Base-by-base conservation (phyloP, 1,140 invertebrate species). In the Drosophila ficusphila region DNA sequence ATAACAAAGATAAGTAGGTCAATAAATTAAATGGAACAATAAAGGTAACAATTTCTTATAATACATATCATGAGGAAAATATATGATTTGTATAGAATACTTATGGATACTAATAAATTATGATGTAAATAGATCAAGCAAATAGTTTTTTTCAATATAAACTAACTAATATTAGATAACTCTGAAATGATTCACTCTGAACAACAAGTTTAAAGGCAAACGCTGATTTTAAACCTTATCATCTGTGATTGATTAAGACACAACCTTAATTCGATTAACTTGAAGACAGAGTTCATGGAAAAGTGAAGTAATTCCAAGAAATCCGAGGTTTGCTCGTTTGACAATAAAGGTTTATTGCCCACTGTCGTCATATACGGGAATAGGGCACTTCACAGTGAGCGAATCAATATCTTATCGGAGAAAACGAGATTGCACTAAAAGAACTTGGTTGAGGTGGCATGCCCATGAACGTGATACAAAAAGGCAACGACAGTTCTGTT, bases 351-450 rank as follows among this genome's bases (percentile, higher is more conserved):
- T 64, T 64, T 65, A 64, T 48, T 8, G 31, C 4, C 41, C 21
- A 7, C 16, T 46, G 34, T 48, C 14, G 61, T 64, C 42, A 65
- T 46, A 19, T 7, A 38, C 60, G 16, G 57, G 33, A 65, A 65
- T 64, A 65, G 49, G 42, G 25, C 61, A 23, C 23, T 65, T 62
- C 41, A 65, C 11, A 29, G 25, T 48, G 18, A 65, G 5, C 56
- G n/a, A 65, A 64, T 49, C 62, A 65, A 64, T 64, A 65, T 65
- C 62, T 65, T 64, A 65, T 65, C 62, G 14, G 0, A n/a, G 23
- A 0, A 39, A 60, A 25, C n/a, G 14, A 12, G 8, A 49, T 38
- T 62, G 25, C 14, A 29, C 18, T 65, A 18, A 12, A 49, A 31
- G 42, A 62, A 64, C 34, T 7, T 27, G 21, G 14, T 19, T n/a